phyloP scores from a whole-genome alignment of 2,113 vertebrate genomes.

The Lipophrys pholis region DNA sequence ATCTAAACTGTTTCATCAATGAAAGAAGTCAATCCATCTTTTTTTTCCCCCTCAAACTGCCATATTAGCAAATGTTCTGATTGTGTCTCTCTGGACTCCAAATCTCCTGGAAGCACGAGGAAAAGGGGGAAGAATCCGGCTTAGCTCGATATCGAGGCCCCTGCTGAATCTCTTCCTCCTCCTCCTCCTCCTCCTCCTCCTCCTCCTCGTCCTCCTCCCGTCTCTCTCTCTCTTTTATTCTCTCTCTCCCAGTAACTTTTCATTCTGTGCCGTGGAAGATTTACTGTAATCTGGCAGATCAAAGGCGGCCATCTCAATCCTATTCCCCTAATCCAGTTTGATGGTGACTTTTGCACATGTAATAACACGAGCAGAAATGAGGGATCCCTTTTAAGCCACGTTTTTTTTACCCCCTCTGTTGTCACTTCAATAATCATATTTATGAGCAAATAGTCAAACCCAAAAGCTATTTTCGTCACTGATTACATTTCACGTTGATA shows the following conservation, averaged over 20 bases:
- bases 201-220: slow-evolving; percentile 4
- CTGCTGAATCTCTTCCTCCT: slow-evolving; percentile 49
- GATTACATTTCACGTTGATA: slow-evolving; percentile 61
- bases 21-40: slow-evolving; percentile 12
- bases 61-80: slow-evolving; percentile 44
- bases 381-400: slow-evolving; percentile 59
- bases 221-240: neutral
- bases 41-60: neutral
- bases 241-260: slow-evolving; percentile 65
- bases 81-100: slow-evolving; percentile 68
- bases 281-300: slow-evolving; percentile 87
- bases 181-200: slow-evolving; percentile 31
- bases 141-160: slow-evolving; percentile 56
- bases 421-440: slow-evolving; percentile 66
- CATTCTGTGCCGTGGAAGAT: slow-evolving; percentile 75
- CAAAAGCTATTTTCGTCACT: slow-evolving; percentile 55
- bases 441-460: slow-evolving; percentile 54
- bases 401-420: slow-evolving; percentile 46
- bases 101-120: slow-evolving; percentile 69
- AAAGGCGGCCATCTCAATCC: slow-evolving; percentile 83
- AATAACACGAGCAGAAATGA: slow-evolving; percentile 73
- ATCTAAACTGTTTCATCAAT: slow-evolving; percentile 21
- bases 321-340: slow-evolving; percentile 82
- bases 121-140: slow-evolving; percentile 69
- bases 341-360: slow-evolving; percentile 80